A percentile compares a stretch with the other conserved stretches of the same genome.
These are phyloP conservation scores for Plagodis dolabraria DNA, from an alignment of 2,888 invertebrate species.

Conservation along the genomic window DNA sequence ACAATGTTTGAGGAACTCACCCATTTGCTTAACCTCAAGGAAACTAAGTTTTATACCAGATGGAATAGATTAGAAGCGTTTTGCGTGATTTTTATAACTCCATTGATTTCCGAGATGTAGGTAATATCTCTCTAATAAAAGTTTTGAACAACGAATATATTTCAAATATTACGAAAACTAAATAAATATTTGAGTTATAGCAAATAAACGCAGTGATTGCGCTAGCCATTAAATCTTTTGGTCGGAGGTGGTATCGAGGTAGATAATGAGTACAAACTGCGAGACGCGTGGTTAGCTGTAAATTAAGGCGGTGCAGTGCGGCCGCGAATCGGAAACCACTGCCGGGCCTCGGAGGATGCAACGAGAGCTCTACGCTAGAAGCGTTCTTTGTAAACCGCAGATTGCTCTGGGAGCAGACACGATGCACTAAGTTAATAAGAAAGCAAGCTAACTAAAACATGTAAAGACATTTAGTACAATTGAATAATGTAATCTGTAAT, in stretches of 20 bases:
- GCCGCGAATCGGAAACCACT: conserved; percentile 65
- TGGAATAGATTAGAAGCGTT: conserved; percentile 29
- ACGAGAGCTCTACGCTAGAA: conserved; percentile 51
- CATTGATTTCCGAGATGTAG: conserved; percentile 13
- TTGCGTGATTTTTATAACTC: conserved; percentile 18
- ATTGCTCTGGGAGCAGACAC: conserved; percentile 44
- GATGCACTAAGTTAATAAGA: conserved; percentile 23
- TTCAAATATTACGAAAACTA: conserved; percentile 49
- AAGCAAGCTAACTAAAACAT: conserved; percentile 9
- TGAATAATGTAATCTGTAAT: conserved; percentile 13
- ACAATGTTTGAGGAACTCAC: conserved; percentile 38
- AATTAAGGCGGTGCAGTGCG: conserved; percentile 68
- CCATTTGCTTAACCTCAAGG: conserved; percentile 33
- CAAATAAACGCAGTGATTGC: conserved; percentile 69
- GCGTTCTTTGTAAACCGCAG: conserved; percentile 58
- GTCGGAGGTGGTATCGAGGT: conserved; percentile 65
- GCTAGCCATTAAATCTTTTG: conserved; percentile 66
- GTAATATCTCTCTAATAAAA: conserved; percentile 15
- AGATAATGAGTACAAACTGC: conserved; percentile 82
- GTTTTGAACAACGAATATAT: conserved; percentile 27
- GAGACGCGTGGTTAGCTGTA: conserved; percentile 75
- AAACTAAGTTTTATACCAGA: conserved; percentile 34
- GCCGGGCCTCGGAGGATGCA: conserved; percentile 47
- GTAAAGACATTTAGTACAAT: conserved; percentile 7
- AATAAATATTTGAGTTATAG: conserved; percentile 63